Conservation (phyloP, 2,113 vertebrate genomes). For the Corythaeola cristata region DNA sequence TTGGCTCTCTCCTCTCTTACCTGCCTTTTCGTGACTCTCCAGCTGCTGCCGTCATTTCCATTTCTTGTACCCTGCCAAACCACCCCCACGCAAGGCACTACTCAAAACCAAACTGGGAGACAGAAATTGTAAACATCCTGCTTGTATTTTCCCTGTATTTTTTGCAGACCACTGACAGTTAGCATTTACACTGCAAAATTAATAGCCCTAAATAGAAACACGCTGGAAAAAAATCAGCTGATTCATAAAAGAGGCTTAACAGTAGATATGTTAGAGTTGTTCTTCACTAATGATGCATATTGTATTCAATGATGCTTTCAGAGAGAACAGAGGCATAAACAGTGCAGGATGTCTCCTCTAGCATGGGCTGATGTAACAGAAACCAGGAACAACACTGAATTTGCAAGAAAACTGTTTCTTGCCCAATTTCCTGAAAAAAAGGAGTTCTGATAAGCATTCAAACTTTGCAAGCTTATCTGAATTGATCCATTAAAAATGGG, state of each 20-base stretch:
- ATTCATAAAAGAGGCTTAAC: not conserved
- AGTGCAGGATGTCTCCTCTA: not conserved
- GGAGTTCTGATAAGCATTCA: not conserved
- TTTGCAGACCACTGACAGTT: not conserved
- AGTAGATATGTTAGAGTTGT: not conserved
- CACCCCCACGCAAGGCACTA: rapidly evolving
- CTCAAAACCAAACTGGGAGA: not conserved
- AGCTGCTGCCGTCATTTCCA: not conserved
- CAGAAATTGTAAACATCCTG: not conserved
- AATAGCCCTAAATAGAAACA: not conserved
- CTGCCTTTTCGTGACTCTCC: not conserved
- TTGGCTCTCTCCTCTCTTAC: not conserved
- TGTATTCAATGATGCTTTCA: not conserved
- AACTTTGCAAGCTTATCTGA: not conserved
- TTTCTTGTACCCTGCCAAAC: not conserved
- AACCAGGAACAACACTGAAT: not conserved
- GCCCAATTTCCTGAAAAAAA: not conserved
- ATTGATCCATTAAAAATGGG: not conserved
- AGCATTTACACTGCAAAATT: not conserved
- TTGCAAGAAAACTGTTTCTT: not conserved
- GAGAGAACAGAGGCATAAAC: not conserved
- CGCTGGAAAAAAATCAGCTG: not conserved
- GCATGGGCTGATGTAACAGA: not conserved
- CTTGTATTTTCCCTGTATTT: not conserved
- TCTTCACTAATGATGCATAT: not conserved